Base-by-base conservation (phyloP, 2,797 vertebrate species). In the Podarcis siculus region DNA sequence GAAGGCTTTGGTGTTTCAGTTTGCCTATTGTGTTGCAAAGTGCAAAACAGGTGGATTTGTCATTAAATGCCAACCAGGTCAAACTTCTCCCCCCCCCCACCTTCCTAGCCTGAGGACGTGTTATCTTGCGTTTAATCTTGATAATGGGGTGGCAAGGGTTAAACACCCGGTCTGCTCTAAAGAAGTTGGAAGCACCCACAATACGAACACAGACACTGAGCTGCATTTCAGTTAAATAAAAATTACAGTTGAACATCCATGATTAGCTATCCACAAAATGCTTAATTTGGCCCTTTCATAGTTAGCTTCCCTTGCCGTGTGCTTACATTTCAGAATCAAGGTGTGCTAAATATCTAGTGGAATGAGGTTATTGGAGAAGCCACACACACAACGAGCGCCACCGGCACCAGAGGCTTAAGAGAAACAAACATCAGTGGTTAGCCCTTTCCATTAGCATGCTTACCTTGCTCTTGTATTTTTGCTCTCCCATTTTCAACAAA, bases 391-490 rank as follows among this genome's bases (percentile, higher is more conserved):
- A n/a, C 23, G 5, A n/a, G 15, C 1, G 1, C 12, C 2, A 2
- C 4, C 10, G 13, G 23, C 25, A 27, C n/a, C 23, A 35, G 15
- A 8, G 12, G 8, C 30, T 49, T 39, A 15, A 73, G 49, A 32
- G n/a, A 23, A 32, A 9, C 37, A 64, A 30, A 9, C 30, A 32
- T 13, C 61, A 1, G 13, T 55, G 21, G 21, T 49, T 8, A 27
- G 64, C 58, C 17, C 17, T 9, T 25, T 4, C 35, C 67, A 37
- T 25, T 3, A 1, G 8, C 19, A 83, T 91, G 93, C 94, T 95
- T 94, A 99, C 99, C 98, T 98, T 99, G 96, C 99, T 99, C 90
- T 97, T 99, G 95, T 98, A 99, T 94, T 97, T 98, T 95, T 99
- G 98, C 87, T 99, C 98, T 61, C 98, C 97, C 37, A 99, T 95